Evolutionary conservation across 1,140 invertebrate species (phyloP), one percentile per base, ranked within the genome.

Genomic region (Apis cerana): DNA sequence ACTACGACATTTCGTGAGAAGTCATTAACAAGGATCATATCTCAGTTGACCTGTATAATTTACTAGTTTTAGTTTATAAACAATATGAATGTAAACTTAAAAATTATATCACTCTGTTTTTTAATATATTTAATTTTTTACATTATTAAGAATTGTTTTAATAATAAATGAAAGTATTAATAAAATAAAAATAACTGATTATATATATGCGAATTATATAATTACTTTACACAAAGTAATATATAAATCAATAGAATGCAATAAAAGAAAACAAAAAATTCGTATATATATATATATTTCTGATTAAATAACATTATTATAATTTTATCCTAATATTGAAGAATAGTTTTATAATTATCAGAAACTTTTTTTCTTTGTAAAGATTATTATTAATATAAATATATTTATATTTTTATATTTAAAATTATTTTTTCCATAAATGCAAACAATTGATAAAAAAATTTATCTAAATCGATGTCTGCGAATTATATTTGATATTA

Each of bases 1-100:
- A 88, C 85, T 87, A 84, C 67, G 77, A 88, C 77, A 80, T 94
- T 94, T 94, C 93, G 81, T 89, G 89, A 92, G 89, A 91, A 21
- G 65, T 62, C 67, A 75, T 59, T 71, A 65, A 59, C 65, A 62
- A 74, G 82, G 76, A 82, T 75, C 48, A 56, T 83, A 65, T 56
- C 52, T 82, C 69, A 71, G 52, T 85, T 71, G 77, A 81, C 81
- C 78, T 58, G 77, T 81, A 76, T 54, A 76, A 65, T 21, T 68
- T 80, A 61, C 54, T 27, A 15, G 23, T n/a, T 13, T 15, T 54
- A 62, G 19, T 67, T 79, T 64, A 0, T 2, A n/a, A 68, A 50
- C 17, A 21, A 58, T 48, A 81, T 50, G 43, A n/a, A 58, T 12
- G n/a, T n/a, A 58, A 56, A 17, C 8, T 33, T 50, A 50, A 7